phyloP scores from a whole-genome alignment of 2,797 vertebrate species.

The Natrix natrix region DNA sequence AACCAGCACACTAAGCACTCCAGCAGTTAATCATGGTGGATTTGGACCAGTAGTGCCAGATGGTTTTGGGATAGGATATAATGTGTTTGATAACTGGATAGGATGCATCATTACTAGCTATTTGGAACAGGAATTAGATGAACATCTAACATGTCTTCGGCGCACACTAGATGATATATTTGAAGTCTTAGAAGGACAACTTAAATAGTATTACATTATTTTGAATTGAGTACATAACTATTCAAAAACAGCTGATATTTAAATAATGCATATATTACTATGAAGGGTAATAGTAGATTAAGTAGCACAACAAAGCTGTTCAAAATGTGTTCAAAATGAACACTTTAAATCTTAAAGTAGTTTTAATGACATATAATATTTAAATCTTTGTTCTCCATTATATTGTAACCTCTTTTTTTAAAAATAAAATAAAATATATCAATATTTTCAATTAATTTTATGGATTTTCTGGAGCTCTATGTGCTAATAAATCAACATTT shows the following conservation, averaged over 20 bases:
- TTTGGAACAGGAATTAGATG: slow-evolving; percentile 6
- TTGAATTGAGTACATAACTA: not conserved
- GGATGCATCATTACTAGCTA: slow-evolving; percentile 17
- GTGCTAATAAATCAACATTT: not conserved
- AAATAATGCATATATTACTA: slow-evolving; percentile 1
- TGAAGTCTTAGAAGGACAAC: slow-evolving; percentile 1
- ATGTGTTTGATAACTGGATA: not conserved
- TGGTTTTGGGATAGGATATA: slow-evolving; percentile 36
- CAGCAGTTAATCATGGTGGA: slow-evolving; percentile 22
- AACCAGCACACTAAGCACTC: slow-evolving; percentile 12
- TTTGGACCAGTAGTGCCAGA: slow-evolving; percentile 21
- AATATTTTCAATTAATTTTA: slow-evolving; percentile 1
- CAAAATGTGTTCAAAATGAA: not conserved
- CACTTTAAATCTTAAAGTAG: not conserved
- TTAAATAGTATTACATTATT: slow-evolving; percentile 2
- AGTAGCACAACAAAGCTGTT: not conserved
- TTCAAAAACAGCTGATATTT: not conserved
- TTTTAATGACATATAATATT: not conserved
- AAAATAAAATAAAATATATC: not conserved
- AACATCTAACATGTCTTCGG: slow-evolving; percentile 1
- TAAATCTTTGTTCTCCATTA: slow-evolving; percentile 1
- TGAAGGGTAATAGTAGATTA: slow-evolving; percentile 7
- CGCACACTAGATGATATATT: slow-evolving; percentile 16
- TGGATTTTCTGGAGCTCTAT: not conserved
- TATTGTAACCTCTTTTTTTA: not conserved